A percentile compares a stretch with the other conserved stretches of the same genome.
phyloP scores from a whole-genome alignment of 2,888 invertebrate species.

The Cancer borealis region DNA sequence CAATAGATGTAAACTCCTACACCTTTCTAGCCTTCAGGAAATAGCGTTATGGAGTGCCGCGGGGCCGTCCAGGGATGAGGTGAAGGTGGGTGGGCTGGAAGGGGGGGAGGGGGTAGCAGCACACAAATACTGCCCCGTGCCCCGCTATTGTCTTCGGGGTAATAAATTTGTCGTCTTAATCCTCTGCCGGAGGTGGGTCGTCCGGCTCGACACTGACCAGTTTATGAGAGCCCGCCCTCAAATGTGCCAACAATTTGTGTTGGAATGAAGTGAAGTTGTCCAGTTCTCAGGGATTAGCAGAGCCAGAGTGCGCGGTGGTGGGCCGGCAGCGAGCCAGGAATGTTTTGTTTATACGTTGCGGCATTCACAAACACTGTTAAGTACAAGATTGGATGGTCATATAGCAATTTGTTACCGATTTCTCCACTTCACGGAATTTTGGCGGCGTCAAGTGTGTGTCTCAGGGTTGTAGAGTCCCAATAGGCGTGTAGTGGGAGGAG shows the following conservation, averaged over 20 bases:
- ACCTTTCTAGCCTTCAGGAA: not conserved
- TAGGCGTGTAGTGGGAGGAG: not conserved
- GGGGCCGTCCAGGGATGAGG: not conserved
- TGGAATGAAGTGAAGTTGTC: constrained; percentile 53
- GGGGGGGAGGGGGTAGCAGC: not conserved
- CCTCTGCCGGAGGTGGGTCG: constrained; percentile 64
- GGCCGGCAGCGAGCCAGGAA: constrained; percentile 23
- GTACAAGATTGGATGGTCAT: constrained; percentile 55
- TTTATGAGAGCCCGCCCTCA: constrained; percentile 61
- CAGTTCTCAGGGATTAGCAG: constrained; percentile 56
- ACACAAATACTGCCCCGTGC: constrained; percentile 57
- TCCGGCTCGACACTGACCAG: constrained; percentile 52
- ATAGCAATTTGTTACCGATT: constrained; percentile 49
- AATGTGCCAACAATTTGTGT: constrained; percentile 53
- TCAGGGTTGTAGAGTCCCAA: not conserved
- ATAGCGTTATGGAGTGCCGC: not conserved
- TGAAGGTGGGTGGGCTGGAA: not conserved
- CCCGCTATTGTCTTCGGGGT: constrained; percentile 57
- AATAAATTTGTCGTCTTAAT: constrained; percentile 73
- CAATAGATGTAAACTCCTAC: not conserved
- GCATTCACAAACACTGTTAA: constrained; percentile 53
- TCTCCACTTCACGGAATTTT: not conserved
- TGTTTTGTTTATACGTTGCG: constrained; percentile 10
- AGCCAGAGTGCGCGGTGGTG: constrained; percentile 45
- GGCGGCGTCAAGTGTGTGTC: not conserved